Evolutionary conservation across 37 sponge, comb jelly and placozoan species (phyloP).

Genomic region (Mnemiopsis leidyi): DNA sequence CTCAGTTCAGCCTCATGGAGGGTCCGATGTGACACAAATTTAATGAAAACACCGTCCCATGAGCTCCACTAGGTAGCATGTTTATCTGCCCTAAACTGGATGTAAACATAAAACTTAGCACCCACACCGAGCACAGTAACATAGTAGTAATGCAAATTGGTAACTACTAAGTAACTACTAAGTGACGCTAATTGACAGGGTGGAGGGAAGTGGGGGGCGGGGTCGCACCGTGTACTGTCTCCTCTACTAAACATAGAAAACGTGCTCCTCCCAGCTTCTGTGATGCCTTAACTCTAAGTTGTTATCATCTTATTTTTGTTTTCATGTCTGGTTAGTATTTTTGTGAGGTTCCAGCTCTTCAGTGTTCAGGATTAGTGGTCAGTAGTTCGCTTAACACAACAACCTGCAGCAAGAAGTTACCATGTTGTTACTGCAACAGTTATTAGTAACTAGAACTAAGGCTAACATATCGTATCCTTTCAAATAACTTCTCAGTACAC

Average conservation of each 20-base stretch:
- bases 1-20: constrained; percentile 59
- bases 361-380: too few species aligned
- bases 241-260: background rate
- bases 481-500: too few species aligned
- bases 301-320: background rate
- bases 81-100: background rate
- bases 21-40: constrained; percentile 66
- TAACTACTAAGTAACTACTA: too few species aligned
- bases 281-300: background rate
- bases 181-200: background rate
- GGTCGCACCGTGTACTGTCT: background rate
- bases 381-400: too few species aligned
- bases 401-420: too few species aligned
- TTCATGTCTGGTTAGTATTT: too few species aligned
- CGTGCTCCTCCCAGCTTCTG: background rate
- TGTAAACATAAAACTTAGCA: background rate
- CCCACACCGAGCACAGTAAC: background rate
- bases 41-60: constrained; percentile 59
- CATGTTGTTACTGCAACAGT: too few species aligned
- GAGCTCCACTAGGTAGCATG: constrained; percentile 17
- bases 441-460: too few species aligned
- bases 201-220: background rate
- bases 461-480: too few species aligned
- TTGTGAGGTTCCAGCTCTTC: too few species aligned
- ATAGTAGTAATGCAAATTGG: background rate